Base-by-base conservation (phyloP, 1,140 invertebrate species). In the Diprion similis region DNA sequence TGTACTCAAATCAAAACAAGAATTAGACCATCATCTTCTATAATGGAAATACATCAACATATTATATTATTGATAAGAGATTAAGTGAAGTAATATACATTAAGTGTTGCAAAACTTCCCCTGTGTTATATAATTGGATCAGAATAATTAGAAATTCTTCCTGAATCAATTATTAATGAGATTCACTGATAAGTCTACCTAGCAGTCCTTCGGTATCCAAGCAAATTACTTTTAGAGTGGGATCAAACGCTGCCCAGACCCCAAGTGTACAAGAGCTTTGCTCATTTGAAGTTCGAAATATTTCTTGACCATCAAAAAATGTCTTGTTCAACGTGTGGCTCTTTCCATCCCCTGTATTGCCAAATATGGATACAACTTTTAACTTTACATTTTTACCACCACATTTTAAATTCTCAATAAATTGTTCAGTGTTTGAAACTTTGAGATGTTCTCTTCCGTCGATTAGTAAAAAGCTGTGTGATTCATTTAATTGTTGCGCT, bases 351-450 rank as follows among this genome's bases (percentile, higher is more conserved):
- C 95, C 95, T 1, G 94, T 95, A 79, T 95, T 96, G 1, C 95
- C 95, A 89, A 96, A 95, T 81, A 97, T 95, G 3, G 95, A 95
- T 1, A 96, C 91, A 18, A 96, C 95, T 89, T 96, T 96, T 1
- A 96, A 91, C 81, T 90, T 91, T 0, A 85, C 81, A 18, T 87
- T 80, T 10, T 78, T 83, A 17, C 86, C 82, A 8, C 75, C 75
- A 73, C 89, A 91, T 13, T 85, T 83, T 0, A 92, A 78, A 74
- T 87, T 86, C 17, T 86, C 82, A 11, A 88, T 78, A 78, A 92
- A 92, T 46, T 90, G 79, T 72, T 92, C 89, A 0, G 81, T 83
- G 70, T 79, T 89, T 0, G 86, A 82, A 4, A 92, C 89, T 78
- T 88, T 88, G 4, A 91, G 77, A 67, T 88, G 83, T 79, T 92